Evolutionary conservation across 2,797 vertebrate species (phyloP), one percentile per base, ranked within the genome.

Genomic region (Ispidina lecontei): DNA sequence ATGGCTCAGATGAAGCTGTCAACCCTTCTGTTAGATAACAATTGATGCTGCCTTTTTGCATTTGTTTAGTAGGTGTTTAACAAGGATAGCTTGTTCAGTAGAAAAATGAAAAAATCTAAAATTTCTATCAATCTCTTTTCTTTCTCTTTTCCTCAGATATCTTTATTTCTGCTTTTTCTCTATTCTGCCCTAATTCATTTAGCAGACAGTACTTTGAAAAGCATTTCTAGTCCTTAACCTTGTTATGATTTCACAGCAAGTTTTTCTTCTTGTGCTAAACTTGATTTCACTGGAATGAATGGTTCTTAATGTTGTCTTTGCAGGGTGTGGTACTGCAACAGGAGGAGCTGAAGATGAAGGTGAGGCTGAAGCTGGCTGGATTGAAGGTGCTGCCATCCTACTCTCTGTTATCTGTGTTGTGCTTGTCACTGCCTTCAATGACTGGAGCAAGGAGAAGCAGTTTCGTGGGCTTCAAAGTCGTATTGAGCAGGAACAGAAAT

Each of bases 381-480:
- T 99, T 12, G 99, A 99, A 97, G 99, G 99, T 4, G 99, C 98
- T 5, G 99, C 99, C 95, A 99, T 99, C 94, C 98, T 99, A 3
- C 97, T 99, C 55, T 99, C 99, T 0, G 99, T 99, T 95, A 98
- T 99, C 93, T 99, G 99, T 21, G 99, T 99, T 47, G 99, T 99
- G 52, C 97, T 99, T 51, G 99, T 99, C 96, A 99, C 99, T 4
- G 99, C 99, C 95, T 99, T 99, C 97, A 99, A 99, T 37, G 99
- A 99, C 96, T 99, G 99, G 99, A 99, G 99, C 95, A 99, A 99
- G 95, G 99, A 99, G 97, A 99, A 99, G 89, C 99, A 99, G 97
- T 99, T 99, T 90, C 98, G 99, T 37, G 99, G 99, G 56, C 98
- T 99, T 72, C 99, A 99, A 96, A 99, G 98, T 94, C 99, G 99